phyloP scores from a whole-genome alignment of 2,888 invertebrate species.

The Hydroisotoma schaefferi region DNA sequence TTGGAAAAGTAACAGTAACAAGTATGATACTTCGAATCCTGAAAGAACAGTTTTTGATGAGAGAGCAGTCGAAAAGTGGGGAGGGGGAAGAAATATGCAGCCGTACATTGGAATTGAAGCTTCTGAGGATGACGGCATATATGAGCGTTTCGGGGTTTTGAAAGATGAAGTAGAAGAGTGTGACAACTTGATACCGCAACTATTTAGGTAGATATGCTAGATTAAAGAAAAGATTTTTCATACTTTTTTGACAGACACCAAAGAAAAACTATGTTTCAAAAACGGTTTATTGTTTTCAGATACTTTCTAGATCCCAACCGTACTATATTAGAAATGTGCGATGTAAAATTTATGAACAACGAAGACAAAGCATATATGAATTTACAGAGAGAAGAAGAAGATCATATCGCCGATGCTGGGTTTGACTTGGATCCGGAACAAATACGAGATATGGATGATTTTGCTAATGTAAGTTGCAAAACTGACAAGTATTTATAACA shows the following conservation, averaged over 20 bases:
- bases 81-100: slow-evolving; percentile 14
- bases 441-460: not conserved
- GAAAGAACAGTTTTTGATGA: slow-evolving; percentile 35
- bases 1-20: slow-evolving; percentile 28
- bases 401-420: slow-evolving; percentile 6
- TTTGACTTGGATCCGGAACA: slow-evolving; percentile 8
- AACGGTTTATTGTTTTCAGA: not conserved
- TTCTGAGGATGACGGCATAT: slow-evolving; percentile 21
- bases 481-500: too few species aligned
- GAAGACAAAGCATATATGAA: not conserved
- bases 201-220: slow-evolving; percentile 21
- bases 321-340: not conserved
- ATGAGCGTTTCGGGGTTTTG: slow-evolving; percentile 25
- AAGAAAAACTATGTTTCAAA: not conserved
- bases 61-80: slow-evolving; percentile 38
- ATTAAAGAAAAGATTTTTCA: not conserved
- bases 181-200: slow-evolving; percentile 23
- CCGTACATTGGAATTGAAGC: slow-evolving; percentile 31
- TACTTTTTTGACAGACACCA: too few species aligned
- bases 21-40: slow-evolving; percentile 16
- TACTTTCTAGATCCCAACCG: slow-evolving; percentile 6
- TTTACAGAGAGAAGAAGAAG: slow-evolving; percentile 7
- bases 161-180: slow-evolving; percentile 20
- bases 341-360: not conserved
- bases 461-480: slow-evolving; percentile 4